Evolutionary conservation across 64 coral and sea anemone genomes (phyloP), one percentile per base, ranked within the genome.

Genomic region (Acropora tenuis): DNA sequence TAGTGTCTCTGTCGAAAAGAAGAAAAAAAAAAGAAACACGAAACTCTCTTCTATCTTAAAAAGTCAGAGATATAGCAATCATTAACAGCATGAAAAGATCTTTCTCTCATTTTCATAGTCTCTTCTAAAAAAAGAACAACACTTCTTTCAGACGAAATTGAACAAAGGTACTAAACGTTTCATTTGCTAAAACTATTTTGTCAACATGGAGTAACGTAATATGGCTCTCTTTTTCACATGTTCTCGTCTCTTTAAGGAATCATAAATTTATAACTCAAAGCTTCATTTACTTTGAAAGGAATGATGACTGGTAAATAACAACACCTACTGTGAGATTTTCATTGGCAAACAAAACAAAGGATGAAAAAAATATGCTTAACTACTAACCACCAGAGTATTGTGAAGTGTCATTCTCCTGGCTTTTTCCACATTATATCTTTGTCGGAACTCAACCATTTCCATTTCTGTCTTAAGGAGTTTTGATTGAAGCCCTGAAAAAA

Each of bases 381-480:
- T 81, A 90, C 81, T 91, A 74, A 98, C 97, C 91, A 98, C 97
- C 66, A 98, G 91, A 47, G 93, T 95, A 47, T 98, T 98, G 84
- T 98, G 97, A 43, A 98, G 75, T 47, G 97, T 98, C 88, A 90
- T 95, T 76, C 97, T 90, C 12, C 97, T 87, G 41, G 92, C 82
- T 74, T 98, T 98, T 76, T 98, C 97, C 68, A 84, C 74, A 3
- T 88, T 89, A 65, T 94, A 94, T 77, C 93, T 87, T 60, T 95
- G 83, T 40, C 90, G 61, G 6, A 94, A 94, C 17, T 89, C 69
- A 76, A 96, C 97, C 74, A 98, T 87, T 8, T 91, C 90, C 73
- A 96, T 90, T 88, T 98, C 97, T 88, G 97, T 94, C 79, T 98
- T 92, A 84, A 98, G 87, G 18, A 98, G 73, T 89, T 96, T 98